Evolutionary conservation across 2,888 invertebrate species (phyloP).

Genomic region (Atrina japonica): DNA sequence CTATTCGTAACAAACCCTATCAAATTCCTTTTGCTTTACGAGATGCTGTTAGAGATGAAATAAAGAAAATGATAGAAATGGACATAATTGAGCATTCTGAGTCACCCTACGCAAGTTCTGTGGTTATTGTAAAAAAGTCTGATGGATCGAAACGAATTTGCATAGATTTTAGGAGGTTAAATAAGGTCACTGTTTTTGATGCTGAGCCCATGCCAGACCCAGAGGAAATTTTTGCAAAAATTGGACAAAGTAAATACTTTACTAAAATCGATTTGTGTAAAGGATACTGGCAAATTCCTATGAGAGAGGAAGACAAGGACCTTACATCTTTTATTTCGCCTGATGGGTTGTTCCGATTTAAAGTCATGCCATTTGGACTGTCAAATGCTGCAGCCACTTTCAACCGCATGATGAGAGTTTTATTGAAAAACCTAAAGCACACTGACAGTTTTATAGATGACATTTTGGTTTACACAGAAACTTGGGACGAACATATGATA

Average conservation of each 20-base stretch:
- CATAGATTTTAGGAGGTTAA: constrained; percentile 48
- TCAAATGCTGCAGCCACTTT: constrained; percentile 11
- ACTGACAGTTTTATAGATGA: constrained; percentile 10
- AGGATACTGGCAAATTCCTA: constrained; percentile 57
- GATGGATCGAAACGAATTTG: constrained; percentile 45
- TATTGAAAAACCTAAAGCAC: constrained; percentile 3
- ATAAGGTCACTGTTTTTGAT: too few relatives aligned
- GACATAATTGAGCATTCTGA: constrained; percentile 44
- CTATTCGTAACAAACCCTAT: constrained; percentile 34
- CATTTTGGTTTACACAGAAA: constrained; percentile 8
- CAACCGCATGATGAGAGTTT: constrained; percentile 11
- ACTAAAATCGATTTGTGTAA: constrained; percentile 45
- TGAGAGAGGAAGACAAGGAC: constrained; percentile 43
- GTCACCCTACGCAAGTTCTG: constrained; percentile 44
- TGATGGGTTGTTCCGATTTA: constrained; percentile 17
- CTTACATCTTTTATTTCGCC: constrained; percentile 10
- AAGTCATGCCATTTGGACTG: constrained; percentile 9
- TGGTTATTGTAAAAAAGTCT: constrained; percentile 46
- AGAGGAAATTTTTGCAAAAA: constrained; percentile 35
- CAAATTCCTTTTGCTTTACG: constrained; percentile 34
- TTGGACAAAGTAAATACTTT: constrained; percentile 35
- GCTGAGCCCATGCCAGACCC: too few relatives aligned
- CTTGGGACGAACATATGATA: constrained; percentile 4
- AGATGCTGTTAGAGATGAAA: constrained; percentile 30
- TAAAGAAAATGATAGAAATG: constrained; percentile 43